Evolutionary conservation across 2,888 invertebrate genomes (phyloP), one percentile per base, ranked within the genome.

Genomic region (Sclerodermus sp.): DNA sequence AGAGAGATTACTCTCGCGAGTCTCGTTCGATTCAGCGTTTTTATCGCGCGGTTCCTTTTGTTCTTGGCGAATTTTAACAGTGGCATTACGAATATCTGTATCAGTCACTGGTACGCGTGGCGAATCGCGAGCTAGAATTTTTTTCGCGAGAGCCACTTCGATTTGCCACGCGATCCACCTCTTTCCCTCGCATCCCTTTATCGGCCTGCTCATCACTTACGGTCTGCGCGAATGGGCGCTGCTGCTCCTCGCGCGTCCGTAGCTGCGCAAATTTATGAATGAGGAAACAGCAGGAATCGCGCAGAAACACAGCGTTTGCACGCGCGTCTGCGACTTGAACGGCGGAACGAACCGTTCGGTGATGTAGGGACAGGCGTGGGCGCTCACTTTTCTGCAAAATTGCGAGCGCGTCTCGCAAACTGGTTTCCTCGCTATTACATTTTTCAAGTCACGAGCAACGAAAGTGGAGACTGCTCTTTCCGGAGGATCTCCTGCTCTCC

Each of bases 301-400:
- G 44, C 39, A 18, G 58, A 52, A 60, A 60, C 65, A 55, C 53
- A 63, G 62, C 62, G n/a, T n/a, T n/a, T n/a, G n/a, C n/a, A n/a
- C n/a, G n/a, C n/a, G n/a, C n/a, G n/a, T n/a, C n/a, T n/a, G n/a
- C n/a, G n/a, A n/a, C n/a, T n/a, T 64, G 60, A 51, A 48, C 63
- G 53, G 60, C 57, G 57, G 57, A 70, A 65, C 64, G 68, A 56
- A 66, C 58, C 54, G 54, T 67, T 66, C 58, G 61, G 64, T 70
- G 71, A 69, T 70, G 66, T 68, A 69, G 69, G 68, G 67, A 70
- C 54, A 61, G 57, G 60, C 64, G 71, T 71, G 69, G 70, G 71
- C 61, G 71, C 57, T 57, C 36, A 55, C 53, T 64, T 58, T 57
- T 60, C 50, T 43, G 47, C 49, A 52, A 47, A 50, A 55, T 58